Evolutionary conservation across 2,888 invertebrate species (phyloP).

Genomic region (Nycteola revayana): DNA sequence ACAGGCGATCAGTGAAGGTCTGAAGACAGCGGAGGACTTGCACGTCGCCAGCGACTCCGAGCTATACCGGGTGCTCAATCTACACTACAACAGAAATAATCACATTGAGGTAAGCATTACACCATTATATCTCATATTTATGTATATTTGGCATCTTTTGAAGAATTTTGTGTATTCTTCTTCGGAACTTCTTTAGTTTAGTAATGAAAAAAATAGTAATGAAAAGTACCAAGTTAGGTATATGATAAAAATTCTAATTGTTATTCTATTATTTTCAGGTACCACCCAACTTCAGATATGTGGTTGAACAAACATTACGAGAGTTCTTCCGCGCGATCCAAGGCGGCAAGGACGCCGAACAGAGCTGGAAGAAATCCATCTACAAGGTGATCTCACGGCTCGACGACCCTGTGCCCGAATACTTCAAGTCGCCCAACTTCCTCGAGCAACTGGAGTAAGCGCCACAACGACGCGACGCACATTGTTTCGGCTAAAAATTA

Average conservation of each 20-base stretch:
- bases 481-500: constrained; percentile 61
- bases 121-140: neutral
- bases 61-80: constrained; percentile 97
- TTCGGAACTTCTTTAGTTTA: too few relatives aligned
- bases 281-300: constrained; percentile 97
- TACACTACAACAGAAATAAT: constrained; percentile 99
- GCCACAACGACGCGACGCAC: constrained; percentile 55
- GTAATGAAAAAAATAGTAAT: too few relatives aligned
- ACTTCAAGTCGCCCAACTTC: constrained; percentile 99
- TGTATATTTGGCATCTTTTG: too few relatives aligned
- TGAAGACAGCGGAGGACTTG: constrained; percentile 95
- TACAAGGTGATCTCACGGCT: constrained; percentile 99
- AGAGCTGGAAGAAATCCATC: constrained; percentile 99
- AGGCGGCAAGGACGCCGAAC: constrained; percentile 97
- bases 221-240: too few relatives aligned
- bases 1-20: constrained; percentile 98
- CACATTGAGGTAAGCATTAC: constrained; percentile 92
- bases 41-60: constrained; percentile 97
- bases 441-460: constrained; percentile 97
- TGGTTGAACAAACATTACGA: constrained; percentile 97
- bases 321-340: constrained; percentile 99
- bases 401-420: constrained; percentile 99
- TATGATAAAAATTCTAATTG: constrained; percentile 7
- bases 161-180: too few relatives aligned
- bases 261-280: constrained; percentile 85